These are phyloP conservation scores for Margarornis squamiger DNA, from an alignment of 2,797 vertebrate species.

Conservation along the genomic window DNA sequence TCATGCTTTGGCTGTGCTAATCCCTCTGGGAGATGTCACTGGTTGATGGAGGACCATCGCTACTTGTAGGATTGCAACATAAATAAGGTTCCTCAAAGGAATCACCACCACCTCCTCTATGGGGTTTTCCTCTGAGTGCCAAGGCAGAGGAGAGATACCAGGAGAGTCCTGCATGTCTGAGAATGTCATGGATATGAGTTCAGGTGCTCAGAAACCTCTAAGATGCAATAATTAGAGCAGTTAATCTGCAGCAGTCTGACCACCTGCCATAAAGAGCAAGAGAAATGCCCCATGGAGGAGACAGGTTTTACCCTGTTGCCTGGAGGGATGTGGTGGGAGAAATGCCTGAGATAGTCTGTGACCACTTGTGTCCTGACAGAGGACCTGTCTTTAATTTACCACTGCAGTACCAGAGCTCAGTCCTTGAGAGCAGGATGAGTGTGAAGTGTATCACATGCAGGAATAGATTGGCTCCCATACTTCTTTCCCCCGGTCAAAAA, in stretches of 20 bases:
- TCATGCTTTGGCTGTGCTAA: background rate
- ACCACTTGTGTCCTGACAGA: background rate
- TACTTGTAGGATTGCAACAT: background rate
- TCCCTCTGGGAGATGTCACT: background rate
- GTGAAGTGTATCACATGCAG: background rate
- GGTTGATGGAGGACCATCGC: background rate
- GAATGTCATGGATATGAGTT: background rate
- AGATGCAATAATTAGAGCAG: background rate
- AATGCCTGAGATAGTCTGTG: background rate
- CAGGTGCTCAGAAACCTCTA: background rate
- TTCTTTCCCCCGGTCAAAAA: background rate
- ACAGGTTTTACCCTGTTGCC: background rate
- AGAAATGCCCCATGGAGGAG: background rate
- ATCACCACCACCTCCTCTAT: fast-evolving
- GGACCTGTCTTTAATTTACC: background rate
- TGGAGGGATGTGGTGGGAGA: background rate
- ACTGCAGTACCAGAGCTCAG: background rate
- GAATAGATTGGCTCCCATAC: background rate
- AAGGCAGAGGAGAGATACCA: background rate
- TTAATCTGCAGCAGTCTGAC: constrained; percentile 5
- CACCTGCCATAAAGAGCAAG: background rate
- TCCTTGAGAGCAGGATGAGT: background rate
- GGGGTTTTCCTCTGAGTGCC: fast-evolving
- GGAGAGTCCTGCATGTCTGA: background rate
- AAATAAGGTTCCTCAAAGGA: background rate